Evolutionary conservation across 1,140 invertebrate species (phyloP).

Genomic region (Rhagoletis zephyria): DNA sequence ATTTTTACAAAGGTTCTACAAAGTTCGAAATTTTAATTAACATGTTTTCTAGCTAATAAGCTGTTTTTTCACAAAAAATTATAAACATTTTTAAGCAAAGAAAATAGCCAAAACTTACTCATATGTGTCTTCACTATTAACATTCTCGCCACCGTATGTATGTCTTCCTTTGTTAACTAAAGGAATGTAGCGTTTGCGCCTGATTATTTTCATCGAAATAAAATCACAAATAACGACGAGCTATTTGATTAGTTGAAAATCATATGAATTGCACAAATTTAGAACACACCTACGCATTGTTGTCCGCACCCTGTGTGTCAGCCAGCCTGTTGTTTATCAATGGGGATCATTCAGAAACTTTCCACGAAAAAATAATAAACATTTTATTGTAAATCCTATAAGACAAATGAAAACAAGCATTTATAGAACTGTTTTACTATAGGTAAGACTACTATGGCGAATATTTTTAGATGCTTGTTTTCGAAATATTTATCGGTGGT

Average conservation of each 20-base stretch:
- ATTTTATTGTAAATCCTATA: no score
- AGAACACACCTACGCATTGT: conserved; percentile 20
- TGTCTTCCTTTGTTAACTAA: no score
- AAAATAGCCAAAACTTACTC: no score
- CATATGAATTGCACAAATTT: background rate
- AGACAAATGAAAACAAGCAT: background rate
- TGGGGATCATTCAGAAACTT: conserved; percentile 2
- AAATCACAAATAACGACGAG: background rate
- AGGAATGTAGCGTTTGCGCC: no score
- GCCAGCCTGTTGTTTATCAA: conserved; percentile 19
- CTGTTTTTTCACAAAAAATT: no score
- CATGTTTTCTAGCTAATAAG: no score
- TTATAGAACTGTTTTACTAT: background rate
- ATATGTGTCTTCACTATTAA: no score
- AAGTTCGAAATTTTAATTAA: no score
- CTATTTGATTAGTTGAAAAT: conserved; percentile 10
- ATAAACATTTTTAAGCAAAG: no score
- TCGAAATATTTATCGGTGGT: background rate
- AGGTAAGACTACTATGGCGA: no score
- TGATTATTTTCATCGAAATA: background rate
- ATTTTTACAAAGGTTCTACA: no score
- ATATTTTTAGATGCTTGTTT: background rate
- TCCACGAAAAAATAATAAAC: background rate
- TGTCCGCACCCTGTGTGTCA: background rate
- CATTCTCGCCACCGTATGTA: no score